Evolutionary conservation across 2,797 vertebrate species (phyloP).

Genomic region (Sparidentex hasta): DNA sequence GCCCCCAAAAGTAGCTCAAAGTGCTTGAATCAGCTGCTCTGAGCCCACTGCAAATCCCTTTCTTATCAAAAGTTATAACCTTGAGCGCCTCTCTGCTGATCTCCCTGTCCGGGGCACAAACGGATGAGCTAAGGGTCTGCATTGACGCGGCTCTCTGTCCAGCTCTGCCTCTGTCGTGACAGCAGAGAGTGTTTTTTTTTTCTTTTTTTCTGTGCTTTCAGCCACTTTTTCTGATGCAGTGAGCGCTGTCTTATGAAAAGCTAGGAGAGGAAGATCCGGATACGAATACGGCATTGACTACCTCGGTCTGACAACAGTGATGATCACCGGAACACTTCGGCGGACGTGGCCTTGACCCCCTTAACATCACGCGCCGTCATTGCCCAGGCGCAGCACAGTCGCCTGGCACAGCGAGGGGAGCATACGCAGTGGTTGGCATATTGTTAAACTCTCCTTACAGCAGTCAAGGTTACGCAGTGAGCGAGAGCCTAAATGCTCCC

Average conservation of each 20-base stretch:
- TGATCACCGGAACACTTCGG: constrained; percentile 42
- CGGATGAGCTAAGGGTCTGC: constrained; percentile 72
- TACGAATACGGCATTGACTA: constrained; percentile 35
- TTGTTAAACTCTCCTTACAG: constrained; percentile 52
- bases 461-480: constrained; percentile 70
- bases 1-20: constrained; percentile 61
- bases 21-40: constrained; percentile 75
- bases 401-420: constrained; percentile 34
- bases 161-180: constrained; percentile 50
- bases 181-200: constrained; percentile 27
- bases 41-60: constrained; percentile 67
- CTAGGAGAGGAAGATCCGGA: constrained; percentile 25
- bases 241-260: constrained; percentile 29
- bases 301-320: constrained; percentile 48
- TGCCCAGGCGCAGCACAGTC: constrained; percentile 37
- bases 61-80: constrained; percentile 75
- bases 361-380: constrained; percentile 22
- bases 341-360: constrained; percentile 70
- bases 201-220: constrained; percentile 68
- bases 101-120: constrained; percentile 69
- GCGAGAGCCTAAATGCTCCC: constrained; percentile 35
- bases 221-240: constrained; percentile 61
- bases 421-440: constrained; percentile 49
- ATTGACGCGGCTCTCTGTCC: constrained; percentile 71
- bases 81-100: constrained; percentile 72